Evolutionary conservation across 2,888 invertebrate genomes (phyloP), one percentile per base, ranked within the genome.

Genomic region (Hypolimnas misippus): DNA sequence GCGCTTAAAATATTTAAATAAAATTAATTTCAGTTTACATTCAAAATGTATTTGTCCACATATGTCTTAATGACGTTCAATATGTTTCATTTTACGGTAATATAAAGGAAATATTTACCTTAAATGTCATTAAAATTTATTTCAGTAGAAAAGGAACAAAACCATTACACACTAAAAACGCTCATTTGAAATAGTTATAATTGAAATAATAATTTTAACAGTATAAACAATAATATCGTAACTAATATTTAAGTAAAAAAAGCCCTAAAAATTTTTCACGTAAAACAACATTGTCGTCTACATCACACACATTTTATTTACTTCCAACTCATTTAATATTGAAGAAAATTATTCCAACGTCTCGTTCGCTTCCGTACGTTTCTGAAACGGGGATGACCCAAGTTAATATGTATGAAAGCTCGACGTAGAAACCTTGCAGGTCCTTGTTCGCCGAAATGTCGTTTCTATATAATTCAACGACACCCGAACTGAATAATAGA

Each of bases 381-480:
- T 51, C 35, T 62, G 60, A 64, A 61, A 61, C 57, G 40, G 44
- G 55, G 33, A 63, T 67, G 63, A 56, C 59, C 79, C 73, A 76
- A 81, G 84, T 89, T 88, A 90, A 89, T 89, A 89, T 89, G 87
- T 87, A 89, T 89, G 87, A 87, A 87, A 81, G 84, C 56, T 61
- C 42, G 50, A 29, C 44, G 65, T 49, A 58, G 56, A 58, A 46
- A 62, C 60, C 57, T 62, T 57, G 49, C 58, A 49, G 71, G 72
- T 74, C 73, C 74, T 70, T 74, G 76, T 75, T 72, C 77, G 76
- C 76, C 77, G 75, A 78, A 78, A 79, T 82, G 79, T 76, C 79
- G 76, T 74, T 69, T 79, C 82, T 88, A 84, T 86, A 89, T 89
- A 89, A 90, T 89, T 87, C 87, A 88, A 85, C 86, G 86, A 89